Base-by-base conservation (phyloP, 2,113 vertebrate genomes). In the Eretmochelys imbricata region DNA sequence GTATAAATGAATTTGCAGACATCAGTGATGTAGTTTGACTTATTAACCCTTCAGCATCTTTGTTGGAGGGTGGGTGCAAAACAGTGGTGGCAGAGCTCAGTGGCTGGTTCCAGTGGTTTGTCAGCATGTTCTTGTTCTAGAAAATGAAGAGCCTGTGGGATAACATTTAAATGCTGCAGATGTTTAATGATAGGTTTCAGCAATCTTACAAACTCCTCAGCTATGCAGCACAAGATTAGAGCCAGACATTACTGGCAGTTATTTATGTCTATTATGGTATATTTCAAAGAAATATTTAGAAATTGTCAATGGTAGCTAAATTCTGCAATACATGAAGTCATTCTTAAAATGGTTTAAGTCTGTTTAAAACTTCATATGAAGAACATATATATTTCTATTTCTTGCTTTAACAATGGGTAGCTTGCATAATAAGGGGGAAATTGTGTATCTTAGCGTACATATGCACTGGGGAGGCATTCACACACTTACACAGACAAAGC, bases 111-210 rank as follows among this genome's bases (percentile, higher is more conserved):
- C 88, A 94, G 96, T 93, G 96, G 97, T 96, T 97, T 85, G 96
- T 97, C 96, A 96, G 94, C 94, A 95, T 92, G 92, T 95, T 96
- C 94, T 91, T 89, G 86, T 96, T 96, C 84, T 50, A 92, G 93
- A 95, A 97, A 97, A 87, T 17, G 14, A 94, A 96, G 89, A 93
- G 81, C 46, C 79, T 80, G 79, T 75, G 89, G 95, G 84, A 93
- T 94, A 69, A 78, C 84, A 75, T 93, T 75, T 87, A 87, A 92
- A 85, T 95, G 53, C 84, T 96, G 92, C 97, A 97, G 97, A 96
- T 96, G 93, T 81, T 93, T 98, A 98, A 98, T 98, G 94, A 97
- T 84, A 87, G 93, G 97, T 94, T 97, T 95, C 78, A 90, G 90
- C 89, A 96, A 96, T 90, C 72, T 94, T 94, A 92, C 35, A 0